Conservation (phyloP, 2,888 invertebrate genomes). For the Trissolcus japonicus region DNA sequence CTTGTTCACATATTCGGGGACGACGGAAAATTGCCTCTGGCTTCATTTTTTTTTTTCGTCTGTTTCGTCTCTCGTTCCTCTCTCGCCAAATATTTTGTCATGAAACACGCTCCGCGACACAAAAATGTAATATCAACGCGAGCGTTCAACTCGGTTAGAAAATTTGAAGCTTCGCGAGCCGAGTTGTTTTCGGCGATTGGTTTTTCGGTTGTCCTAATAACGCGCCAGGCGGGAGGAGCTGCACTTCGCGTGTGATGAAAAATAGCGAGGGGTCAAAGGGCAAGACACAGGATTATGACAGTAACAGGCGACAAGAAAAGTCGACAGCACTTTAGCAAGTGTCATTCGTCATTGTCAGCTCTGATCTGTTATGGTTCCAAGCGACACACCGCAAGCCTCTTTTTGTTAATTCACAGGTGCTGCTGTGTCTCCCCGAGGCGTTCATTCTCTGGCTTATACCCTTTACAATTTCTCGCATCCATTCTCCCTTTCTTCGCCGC, state of each 20-base stretch:
- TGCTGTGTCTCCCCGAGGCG: slow-evolving; percentile 52
- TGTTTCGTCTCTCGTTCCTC: slow-evolving; percentile 3
- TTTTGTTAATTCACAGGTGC: slow-evolving; percentile 58
- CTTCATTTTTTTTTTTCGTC: too few relatives aligned
- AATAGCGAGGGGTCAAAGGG: slow-evolving; percentile 38
- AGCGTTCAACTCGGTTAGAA: background rate
- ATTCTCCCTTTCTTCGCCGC: slow-evolving; percentile 50
- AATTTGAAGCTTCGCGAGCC: too few relatives aligned
- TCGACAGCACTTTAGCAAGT: slow-evolving; percentile 65
- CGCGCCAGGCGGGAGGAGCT: too few relatives aligned
- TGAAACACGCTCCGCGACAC: slow-evolving; percentile 8
- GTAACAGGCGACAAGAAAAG: slow-evolving; percentile 66
- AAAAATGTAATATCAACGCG: slow-evolving; percentile 16
- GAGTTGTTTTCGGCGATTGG: background rate
- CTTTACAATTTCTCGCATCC: slow-evolving; percentile 56
- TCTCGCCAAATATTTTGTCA: slow-evolving; percentile 24
- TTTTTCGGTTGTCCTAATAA: slow-evolving; percentile 4
- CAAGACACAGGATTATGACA: slow-evolving; percentile 41
- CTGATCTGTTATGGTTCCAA: slow-evolving; percentile 55
- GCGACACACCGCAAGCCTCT: slow-evolving; percentile 56
- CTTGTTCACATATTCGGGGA: slow-evolving; percentile 46
- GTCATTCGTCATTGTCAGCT: slow-evolving; percentile 72
- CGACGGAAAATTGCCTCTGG: slow-evolving; percentile 31
- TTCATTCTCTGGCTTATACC: slow-evolving; percentile 57
- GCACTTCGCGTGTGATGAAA: slow-evolving; percentile 34